Conservation (phyloP, 2,888 invertebrate genomes). For the Operophtera brumata region DNA sequence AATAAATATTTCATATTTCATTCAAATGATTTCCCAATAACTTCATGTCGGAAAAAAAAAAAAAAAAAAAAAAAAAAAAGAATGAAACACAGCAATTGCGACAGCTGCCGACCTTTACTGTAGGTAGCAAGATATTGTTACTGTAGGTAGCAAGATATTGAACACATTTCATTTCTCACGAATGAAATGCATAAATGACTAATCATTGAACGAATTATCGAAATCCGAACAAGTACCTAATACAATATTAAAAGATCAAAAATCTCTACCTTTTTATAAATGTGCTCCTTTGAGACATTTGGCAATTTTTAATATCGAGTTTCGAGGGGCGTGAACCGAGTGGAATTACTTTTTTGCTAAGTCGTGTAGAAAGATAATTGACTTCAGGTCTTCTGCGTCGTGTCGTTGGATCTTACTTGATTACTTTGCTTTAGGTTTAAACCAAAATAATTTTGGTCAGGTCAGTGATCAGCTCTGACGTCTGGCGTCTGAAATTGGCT, state of each 20-base stretch:
- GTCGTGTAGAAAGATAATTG: background rate
- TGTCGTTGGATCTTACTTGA: background rate
- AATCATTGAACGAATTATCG: background rate
- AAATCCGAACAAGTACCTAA: background rate
- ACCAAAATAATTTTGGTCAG: background rate
- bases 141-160: no score
- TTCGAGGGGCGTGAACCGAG: background rate
- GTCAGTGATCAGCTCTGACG: background rate
- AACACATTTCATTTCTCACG: no score
- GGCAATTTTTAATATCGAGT: constrained; percentile 11
- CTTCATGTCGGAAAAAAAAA: no score
- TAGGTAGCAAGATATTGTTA: no score
- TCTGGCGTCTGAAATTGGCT: no score
- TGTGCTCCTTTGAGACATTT: background rate
- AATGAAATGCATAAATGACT: background rate
- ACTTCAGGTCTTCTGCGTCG: background rate
- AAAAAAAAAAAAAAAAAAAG: no score
- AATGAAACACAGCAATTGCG: no score
- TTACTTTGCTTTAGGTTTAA: no score
- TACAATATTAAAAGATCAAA: constrained; percentile 5
- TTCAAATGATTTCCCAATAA: no score
- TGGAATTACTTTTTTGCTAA: constrained; percentile 4
- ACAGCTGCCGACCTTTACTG: no score
- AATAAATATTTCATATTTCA: no score
- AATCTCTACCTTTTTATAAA: background rate